Evolutionary conservation across 2,888 invertebrate species (phyloP).

Genomic region (Psylliodes chrysocephalus): DNA sequence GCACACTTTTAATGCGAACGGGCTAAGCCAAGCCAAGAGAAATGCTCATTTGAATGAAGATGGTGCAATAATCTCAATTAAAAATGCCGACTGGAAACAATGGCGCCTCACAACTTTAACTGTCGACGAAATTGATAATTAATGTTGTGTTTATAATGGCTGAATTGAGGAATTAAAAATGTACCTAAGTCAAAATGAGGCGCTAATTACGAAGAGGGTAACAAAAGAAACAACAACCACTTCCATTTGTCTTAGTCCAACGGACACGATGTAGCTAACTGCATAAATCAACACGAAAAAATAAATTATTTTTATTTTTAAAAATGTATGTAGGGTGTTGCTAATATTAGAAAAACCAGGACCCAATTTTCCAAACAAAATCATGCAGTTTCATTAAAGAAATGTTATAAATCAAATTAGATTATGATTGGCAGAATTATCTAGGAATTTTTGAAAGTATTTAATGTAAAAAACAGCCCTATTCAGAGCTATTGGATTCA

Average conservation of each 20-base stretch:
- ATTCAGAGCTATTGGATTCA: too few species aligned
- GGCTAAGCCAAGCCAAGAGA: constrained; percentile 55
- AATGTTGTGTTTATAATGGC: constrained; percentile 66
- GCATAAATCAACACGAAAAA: background rate
- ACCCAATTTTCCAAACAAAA: too few species aligned
- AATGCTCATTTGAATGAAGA: constrained; percentile 64
- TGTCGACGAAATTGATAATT: constrained; percentile 64
- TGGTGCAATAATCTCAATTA: constrained; percentile 66
- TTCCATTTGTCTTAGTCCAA: constrained; percentile 51
- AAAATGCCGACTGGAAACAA: constrained; percentile 64
- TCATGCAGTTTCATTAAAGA: too few species aligned
- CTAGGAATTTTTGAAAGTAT: too few species aligned
- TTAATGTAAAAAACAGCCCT: too few species aligned
- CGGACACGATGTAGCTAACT: background rate
- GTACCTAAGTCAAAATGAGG: constrained; percentile 61
- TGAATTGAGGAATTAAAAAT: constrained; percentile 64
- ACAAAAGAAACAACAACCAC: constrained; percentile 57
- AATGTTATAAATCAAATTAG: too few species aligned
- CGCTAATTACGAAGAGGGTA: constrained; percentile 38
- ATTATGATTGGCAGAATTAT: too few species aligned
- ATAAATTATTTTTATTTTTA: too few species aligned
- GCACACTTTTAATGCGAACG: constrained; percentile 63
- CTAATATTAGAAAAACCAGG: too few species aligned
- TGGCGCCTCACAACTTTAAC: constrained; percentile 57
- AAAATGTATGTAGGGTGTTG: too few species aligned